These are phyloP conservation scores for Harpegnathos saltator DNA, from an alignment of 1,140 invertebrate species.

Conservation along the genomic window DNA sequence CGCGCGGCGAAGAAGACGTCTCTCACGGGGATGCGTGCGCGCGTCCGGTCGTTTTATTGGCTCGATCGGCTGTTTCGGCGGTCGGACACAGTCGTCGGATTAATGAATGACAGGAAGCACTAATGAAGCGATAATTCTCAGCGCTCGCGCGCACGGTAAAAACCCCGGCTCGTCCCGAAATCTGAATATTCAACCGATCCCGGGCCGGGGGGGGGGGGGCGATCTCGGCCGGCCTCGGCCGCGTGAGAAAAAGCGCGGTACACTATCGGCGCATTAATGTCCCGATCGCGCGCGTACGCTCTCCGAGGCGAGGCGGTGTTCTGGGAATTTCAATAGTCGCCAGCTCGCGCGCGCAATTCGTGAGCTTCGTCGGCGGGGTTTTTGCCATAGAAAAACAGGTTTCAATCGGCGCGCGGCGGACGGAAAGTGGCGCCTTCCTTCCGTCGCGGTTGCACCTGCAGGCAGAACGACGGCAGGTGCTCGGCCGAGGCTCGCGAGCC, in stretches of 20 bases:
- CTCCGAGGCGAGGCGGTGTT: conserved; percentile 19
- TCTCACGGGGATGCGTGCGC: background rate
- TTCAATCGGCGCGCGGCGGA: conserved; percentile 59
- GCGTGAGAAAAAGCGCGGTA: conserved; percentile 11
- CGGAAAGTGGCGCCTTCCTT: conserved; percentile 28
- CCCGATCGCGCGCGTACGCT: conserved; percentile 38
- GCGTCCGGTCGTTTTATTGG: conserved; percentile 25
- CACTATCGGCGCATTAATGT: conserved; percentile 49
- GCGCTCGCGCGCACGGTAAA: background rate
- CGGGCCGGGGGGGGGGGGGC: too few species aligned
- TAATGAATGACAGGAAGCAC: conserved; percentile 43
- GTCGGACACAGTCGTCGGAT: conserved; percentile 20
- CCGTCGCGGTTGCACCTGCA: conserved; percentile 77
- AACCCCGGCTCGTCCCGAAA: conserved; percentile 27
- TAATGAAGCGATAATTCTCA: conserved; percentile 57
- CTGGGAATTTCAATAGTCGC: conserved; percentile 45
- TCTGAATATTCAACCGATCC: conserved; percentile 29
- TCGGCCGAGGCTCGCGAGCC: conserved; percentile 20
- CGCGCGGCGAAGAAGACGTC: conserved; percentile 4
- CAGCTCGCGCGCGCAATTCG: conserved; percentile 19
- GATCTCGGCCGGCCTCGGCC: background rate
- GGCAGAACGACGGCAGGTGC: conserved; percentile 74
- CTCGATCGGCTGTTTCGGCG: background rate
- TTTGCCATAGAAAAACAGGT: conserved; percentile 64
- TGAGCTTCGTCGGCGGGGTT: conserved; percentile 42